Evolutionary conservation across 2,113 vertebrate species (phyloP).

Genomic region (Ceuthmochares aereus): DNA sequence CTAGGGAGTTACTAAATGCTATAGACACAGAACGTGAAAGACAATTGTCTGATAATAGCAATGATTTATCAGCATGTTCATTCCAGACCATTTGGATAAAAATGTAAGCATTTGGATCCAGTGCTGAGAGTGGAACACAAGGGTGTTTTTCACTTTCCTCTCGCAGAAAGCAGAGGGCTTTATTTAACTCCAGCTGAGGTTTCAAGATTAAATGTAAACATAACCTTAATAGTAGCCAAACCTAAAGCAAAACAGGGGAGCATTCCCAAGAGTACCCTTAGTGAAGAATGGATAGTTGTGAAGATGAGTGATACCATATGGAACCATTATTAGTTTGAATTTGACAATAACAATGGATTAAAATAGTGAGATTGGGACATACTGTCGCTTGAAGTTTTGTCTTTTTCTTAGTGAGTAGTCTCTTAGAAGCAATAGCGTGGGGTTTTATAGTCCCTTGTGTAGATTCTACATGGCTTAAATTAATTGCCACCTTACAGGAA

Average conservation of each 20-base stretch:
- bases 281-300: background rate
- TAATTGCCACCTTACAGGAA: background rate
- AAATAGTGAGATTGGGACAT: background rate
- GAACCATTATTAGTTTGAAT: background rate
- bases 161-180: background rate
- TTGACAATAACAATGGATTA: background rate
- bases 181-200: background rate
- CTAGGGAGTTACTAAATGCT: background rate
- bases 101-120: background rate
- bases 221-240: background rate
- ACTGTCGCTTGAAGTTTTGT: background rate
- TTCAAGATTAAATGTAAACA: background rate
- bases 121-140: background rate
- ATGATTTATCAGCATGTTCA: background rate
- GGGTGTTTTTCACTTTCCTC: background rate
- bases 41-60: background rate
- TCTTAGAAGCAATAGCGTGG: background rate
- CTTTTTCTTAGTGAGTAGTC: background rate
- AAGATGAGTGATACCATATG: background rate
- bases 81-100: background rate
- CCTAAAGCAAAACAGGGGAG: background rate
- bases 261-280: background rate
- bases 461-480: background rate
- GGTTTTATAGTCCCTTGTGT: background rate
- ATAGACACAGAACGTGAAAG: background rate